Conservation (phyloP, 2,113 vertebrate genomes). For the Scophthalmus maximus region DNA sequence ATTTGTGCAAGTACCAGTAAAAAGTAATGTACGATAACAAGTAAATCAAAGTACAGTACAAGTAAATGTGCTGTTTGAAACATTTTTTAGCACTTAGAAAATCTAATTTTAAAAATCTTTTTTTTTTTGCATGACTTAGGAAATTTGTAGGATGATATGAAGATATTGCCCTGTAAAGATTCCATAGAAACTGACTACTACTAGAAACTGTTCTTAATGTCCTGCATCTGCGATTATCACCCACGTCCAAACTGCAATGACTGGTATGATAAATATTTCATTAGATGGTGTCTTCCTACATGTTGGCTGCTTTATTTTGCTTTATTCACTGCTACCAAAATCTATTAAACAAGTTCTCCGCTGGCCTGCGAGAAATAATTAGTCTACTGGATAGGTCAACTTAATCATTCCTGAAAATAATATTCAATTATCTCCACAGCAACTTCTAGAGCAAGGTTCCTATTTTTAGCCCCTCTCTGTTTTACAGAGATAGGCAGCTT, state of each 20-base stretch:
- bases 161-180: slow-evolving; percentile 1
- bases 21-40: neutral
- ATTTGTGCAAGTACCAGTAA: neutral
- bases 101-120: no score
- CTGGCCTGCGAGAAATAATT: slow-evolving; percentile 82
- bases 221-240: slow-evolving; percentile 31
- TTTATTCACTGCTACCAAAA: slow-evolving; percentile 77
- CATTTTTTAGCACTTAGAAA: no score
- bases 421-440: slow-evolving; percentile 83
- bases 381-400: slow-evolving; percentile 84
- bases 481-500: slow-evolving; percentile 77
- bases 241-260: slow-evolving; percentile 46
- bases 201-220: slow-evolving; percentile 21
- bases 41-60: no score
- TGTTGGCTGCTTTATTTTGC: slow-evolving; percentile 66
- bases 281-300: slow-evolving; percentile 50
- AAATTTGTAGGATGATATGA: neutral
- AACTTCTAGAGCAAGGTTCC: slow-evolving; percentile 78
- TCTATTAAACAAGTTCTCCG: slow-evolving; percentile 79
- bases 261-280: slow-evolving; percentile 57
- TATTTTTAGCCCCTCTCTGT: slow-evolving; percentile 80
- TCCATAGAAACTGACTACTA: neutral
- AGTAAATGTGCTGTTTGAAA: no score
- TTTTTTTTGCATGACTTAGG: no score
- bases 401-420: slow-evolving; percentile 87